phyloP scores from a whole-genome alignment of 2,888 invertebrate species.

The Argynnis bischoffii region DNA sequence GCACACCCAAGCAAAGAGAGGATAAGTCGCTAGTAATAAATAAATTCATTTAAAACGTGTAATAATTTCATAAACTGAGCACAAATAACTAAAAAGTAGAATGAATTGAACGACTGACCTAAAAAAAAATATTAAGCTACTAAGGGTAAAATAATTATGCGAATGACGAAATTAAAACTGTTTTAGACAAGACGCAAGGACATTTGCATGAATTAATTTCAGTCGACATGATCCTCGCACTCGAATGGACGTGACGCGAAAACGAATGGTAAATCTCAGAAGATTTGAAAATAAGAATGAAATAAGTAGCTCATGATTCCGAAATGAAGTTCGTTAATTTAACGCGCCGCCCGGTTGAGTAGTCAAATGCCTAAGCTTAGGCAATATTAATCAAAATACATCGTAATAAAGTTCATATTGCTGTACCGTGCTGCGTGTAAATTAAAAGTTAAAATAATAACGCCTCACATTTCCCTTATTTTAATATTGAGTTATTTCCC shows the following conservation, averaged over 20 bases:
- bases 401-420: slow-evolving; percentile 19
- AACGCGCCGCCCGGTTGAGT: slow-evolving; percentile 17
- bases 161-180: slow-evolving; percentile 64
- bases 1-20: no score
- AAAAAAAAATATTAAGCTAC: slow-evolving; percentile 36
- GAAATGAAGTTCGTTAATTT: slow-evolving; percentile 35
- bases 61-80: neutral
- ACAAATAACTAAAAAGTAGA: slow-evolving; percentile 14
- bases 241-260: slow-evolving; percentile 39
- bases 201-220: slow-evolving; percentile 44
- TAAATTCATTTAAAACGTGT: neutral
- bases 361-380: neutral
- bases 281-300: slow-evolving; percentile 34
- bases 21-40: no score
- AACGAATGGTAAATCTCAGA: slow-evolving; percentile 33
- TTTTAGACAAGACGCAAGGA: slow-evolving; percentile 58
- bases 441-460: slow-evolving; percentile 35
- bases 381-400: neutral
- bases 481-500: slow-evolving; percentile 5
- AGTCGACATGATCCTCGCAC: slow-evolving; percentile 36
- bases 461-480: slow-evolving; percentile 6
- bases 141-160: slow-evolving; percentile 41
- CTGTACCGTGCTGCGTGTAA: neutral
- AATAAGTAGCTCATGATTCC: slow-evolving; percentile 33
- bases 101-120: slow-evolving; percentile 18